Evolutionary conservation across 2,797 vertebrate species (phyloP), one percentile per base, ranked within the genome.

Genomic region (Acrossocheilus wenchowensis): DNA sequence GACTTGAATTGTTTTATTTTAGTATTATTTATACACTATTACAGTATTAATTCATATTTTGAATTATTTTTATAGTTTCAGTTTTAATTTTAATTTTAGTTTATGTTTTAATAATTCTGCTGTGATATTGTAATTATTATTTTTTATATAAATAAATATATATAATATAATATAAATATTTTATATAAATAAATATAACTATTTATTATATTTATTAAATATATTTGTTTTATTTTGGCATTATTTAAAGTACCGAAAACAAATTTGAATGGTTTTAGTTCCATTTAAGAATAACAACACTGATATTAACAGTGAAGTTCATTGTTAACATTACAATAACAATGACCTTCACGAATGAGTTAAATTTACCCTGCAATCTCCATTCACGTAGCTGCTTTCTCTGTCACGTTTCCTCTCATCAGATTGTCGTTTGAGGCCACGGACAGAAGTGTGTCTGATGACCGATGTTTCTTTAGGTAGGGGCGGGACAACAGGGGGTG

Each of bases 371-470:
- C 94, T 94, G 21, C 93, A 94, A 86, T 98, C 98, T 91, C 98
- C 98, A 0, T 99, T 98, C 80, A 94, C 89, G 71, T 91, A 97
- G 90, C 96, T 96, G 0, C 94, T 91, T 87, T 99, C 98, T 75
- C 97, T 91, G 93, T 99, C 98, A 88, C 97, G 93, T 92, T 97
- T 98, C 92, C 98, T 97, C 94, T 97, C 98, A 0, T 99, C 98
- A 0, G 98, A 99, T 87, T 99, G 98, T 4, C 98, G 96, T 88
- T 99, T 99, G 41, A 99, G 95, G 60, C 98, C 98, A 1, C 98
- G 95, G 88, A 99, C 98, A 0, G 98, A 99, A 0, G 95, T 98
- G 92, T 99, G 98, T 80, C 98, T 96, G 93, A 98, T 97, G 92
- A 97, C 95, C 1, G 97, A 97, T 36, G 98, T 94, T 92, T 99